Base-by-base conservation (phyloP, 2,113 vertebrate genomes). In the Gorsachius goisagi region DNA sequence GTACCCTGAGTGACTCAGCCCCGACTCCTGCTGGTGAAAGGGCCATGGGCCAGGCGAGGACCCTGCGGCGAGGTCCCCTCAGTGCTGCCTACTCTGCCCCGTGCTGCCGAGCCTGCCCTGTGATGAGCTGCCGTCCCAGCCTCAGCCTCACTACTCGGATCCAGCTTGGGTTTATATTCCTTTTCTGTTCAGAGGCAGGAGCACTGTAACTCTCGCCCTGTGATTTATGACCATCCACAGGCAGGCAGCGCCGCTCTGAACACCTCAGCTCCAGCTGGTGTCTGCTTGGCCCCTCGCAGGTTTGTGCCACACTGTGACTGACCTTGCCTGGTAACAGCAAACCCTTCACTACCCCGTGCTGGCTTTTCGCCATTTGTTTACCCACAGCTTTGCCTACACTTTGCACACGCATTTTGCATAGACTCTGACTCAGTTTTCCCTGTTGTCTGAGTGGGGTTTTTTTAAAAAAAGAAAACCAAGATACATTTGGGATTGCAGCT, bases 31-130 rank as follows among this genome's bases (percentile, higher is more conserved):
- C n/a, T 12, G 13, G 28, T 4, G 28, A 45, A 52, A 49, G 26
- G 28, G 12, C 28, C 1, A 0, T 13, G 27, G 44, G 44, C 47
- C 24, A 35, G 52, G 26, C 0, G 0, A 75, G 32, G 26, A n/a
- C 23, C 15, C 47, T 68, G 32, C 32, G n/a, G 26, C 3, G 0
- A 78, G 41, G 80, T 62, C 55, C 15, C 52, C 23, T 44, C 27
- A 7, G 52, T 16, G 52, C 49, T 74, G 41, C 53, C n/a, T 1
- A 0, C 23, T n/a, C 58, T 59, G 32, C 26, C 49, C 11, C 21
- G 27, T 0, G 1, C 35, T 33, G 56, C 45, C 4, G 0, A 47
- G 21, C 26, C 49, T 52, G 37, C 20, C 16, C 59, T 9, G 0
- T 6, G 28, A 32, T 6, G 33, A 83, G 37, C 60, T 35, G 28